These are phyloP conservation scores for Tympanoctomys barrerae DNA, from an alignment of 2,797 vertebrate genomes.

Conservation along the genomic window DNA sequence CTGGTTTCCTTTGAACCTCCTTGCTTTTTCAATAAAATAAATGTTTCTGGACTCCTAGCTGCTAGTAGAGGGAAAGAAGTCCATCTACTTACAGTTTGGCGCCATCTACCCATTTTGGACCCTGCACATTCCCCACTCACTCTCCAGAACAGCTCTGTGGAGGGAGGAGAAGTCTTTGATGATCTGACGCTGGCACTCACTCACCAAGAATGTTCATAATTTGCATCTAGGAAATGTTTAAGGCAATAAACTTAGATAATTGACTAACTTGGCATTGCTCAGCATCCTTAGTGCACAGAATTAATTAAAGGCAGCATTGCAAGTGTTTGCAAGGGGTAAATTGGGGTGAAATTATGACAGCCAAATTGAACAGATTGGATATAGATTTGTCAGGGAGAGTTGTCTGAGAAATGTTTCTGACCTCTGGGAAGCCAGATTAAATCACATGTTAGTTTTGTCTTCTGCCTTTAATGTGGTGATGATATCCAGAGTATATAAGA, in stretches of 20 bases:
- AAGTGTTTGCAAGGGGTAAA: constrained; percentile 60
- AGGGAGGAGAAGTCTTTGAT: constrained; percentile 64
- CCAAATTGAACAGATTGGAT: constrained; percentile 56
- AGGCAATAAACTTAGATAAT: constrained; percentile 76
- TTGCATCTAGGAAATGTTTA: constrained; percentile 77
- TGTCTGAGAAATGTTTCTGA: constrained; percentile 49
- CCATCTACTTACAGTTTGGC: neutral
- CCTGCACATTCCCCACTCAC: neutral
- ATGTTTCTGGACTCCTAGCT: constrained; percentile 27
- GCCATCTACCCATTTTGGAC: constrained; percentile 11
- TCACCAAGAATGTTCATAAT: constrained; percentile 67
- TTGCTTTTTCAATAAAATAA: neutral
- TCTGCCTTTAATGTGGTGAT: constrained; percentile 50
- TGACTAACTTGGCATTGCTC: constrained; percentile 75
- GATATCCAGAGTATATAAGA: neutral
- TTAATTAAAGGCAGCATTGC: constrained; percentile 72
- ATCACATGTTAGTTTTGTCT: constrained; percentile 32
- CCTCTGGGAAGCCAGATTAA: constrained; percentile 35
- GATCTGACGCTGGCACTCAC: constrained; percentile 54
- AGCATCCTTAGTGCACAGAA: constrained; percentile 69
- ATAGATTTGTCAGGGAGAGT: constrained; percentile 21
- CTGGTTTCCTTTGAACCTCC: neutral
- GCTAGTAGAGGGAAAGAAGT: neutral
- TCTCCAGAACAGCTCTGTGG: neutral
- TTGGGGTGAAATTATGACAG: constrained; percentile 65